Percentiles rank a stretch among this genome's conserved stretches.
These are phyloP conservation scores for Sander vitreus DNA, from an alignment of 2,113 vertebrate genomes.

Conservation along the genomic window DNA sequence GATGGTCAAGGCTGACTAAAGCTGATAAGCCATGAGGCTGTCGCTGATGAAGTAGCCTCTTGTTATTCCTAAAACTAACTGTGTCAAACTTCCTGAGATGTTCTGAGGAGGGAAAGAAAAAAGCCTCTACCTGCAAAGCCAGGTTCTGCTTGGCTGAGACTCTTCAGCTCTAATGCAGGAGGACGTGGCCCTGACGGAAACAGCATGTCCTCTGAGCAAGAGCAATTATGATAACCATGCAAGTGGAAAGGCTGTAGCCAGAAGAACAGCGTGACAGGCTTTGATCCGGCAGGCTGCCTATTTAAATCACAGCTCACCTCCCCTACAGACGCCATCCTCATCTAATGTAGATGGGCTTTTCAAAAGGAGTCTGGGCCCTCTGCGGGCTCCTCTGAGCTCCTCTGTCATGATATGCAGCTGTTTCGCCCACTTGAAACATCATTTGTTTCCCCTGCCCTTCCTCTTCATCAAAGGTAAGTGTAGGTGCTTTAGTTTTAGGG, in stretches of 20 bases:
- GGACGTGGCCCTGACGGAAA: constrained; percentile 72
- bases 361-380: not conserved
- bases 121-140: constrained; percentile 35
- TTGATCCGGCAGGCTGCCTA: constrained; percentile 70
- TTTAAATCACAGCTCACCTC: constrained; percentile 73
- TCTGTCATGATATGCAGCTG: constrained; percentile 25
- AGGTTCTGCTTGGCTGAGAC: constrained; percentile 57
- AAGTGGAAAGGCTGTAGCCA: constrained; percentile 72
- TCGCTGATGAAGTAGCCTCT: not conserved
- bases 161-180: constrained; percentile 64
- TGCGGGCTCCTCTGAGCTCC: constrained; percentile 3
- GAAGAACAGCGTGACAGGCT: constrained; percentile 55
- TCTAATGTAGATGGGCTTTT: constrained; percentile 43
- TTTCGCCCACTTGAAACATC: constrained; percentile 9
- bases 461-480: constrained; percentile 40
- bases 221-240: constrained; percentile 79
- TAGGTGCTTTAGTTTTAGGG: constrained; percentile 41
- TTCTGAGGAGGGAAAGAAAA: constrained; percentile 20
- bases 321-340: constrained; percentile 42
- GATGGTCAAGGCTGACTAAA: not conserved
- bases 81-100: constrained; percentile 22
- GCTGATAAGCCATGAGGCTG: constrained; percentile 6
- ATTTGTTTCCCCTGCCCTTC: constrained; percentile 14
- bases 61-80: constrained; percentile 8
- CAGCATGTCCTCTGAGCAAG: constrained; percentile 77